phyloP scores from a whole-genome alignment of 2,888 invertebrate genomes.

The Ephialtes manifestator region DNA sequence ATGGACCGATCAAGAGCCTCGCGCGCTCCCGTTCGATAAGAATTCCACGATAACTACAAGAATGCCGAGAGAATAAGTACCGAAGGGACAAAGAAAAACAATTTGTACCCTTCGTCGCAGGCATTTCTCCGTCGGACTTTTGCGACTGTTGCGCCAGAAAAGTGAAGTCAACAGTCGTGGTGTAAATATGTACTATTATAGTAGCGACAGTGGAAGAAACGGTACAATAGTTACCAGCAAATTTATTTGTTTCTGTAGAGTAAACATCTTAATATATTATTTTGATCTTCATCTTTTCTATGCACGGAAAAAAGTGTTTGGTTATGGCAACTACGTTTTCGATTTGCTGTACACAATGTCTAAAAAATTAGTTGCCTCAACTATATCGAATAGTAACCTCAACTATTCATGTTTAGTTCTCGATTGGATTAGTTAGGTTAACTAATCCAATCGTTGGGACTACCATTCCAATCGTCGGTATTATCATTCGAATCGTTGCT shows the following conservation, averaged over 20 bases:
- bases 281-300: background rate
- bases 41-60: constrained; percentile 60
- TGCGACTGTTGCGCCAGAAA: constrained; percentile 11
- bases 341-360: no score
- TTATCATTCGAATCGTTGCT: no score
- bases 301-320: no score
- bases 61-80: constrained; percentile 29
- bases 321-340: no score
- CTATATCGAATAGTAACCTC: no score
- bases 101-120: constrained; percentile 35
- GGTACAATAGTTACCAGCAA: background rate
- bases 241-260: background rate
- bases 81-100: constrained; percentile 34
- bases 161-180: constrained; percentile 51
- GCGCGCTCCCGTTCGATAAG: constrained; percentile 50
- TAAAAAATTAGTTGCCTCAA: no score
- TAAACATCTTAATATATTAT: background rate
- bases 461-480: no score
- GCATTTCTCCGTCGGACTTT: constrained; percentile 41
- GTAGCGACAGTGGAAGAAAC: background rate
- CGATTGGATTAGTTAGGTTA: no score
- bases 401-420: no score
- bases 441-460: no score
- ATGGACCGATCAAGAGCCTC: constrained; percentile 35
- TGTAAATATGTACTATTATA: constrained; percentile 5